Percentiles rank a stretch among this genome's conserved stretches.
Conservation (phyloP, 2,113 vertebrate species). For the Brachionichthys hirsutus region DNA sequence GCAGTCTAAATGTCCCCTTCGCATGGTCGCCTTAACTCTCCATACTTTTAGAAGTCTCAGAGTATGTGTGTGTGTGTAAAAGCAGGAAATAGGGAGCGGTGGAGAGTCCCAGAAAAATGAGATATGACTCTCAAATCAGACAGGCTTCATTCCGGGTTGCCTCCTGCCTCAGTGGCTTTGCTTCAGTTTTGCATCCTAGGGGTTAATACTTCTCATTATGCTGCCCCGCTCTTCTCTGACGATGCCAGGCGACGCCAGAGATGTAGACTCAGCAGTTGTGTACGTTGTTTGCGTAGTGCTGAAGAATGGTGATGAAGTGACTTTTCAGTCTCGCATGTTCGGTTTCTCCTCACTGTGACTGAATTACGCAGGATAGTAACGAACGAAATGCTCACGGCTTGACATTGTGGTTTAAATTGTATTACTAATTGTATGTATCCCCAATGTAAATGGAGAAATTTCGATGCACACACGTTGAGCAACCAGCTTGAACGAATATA, state of each 20-base stretch:
- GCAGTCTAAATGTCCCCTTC: slow-evolving; percentile 65
- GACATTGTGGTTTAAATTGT: slow-evolving; percentile 5
- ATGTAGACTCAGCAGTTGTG: slow-evolving; percentile 39
- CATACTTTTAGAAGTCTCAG: slow-evolving; percentile 39
- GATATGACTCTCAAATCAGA: slow-evolving; percentile 51
- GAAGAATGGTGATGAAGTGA: slow-evolving; percentile 20
- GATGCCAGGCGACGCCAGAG: slow-evolving; percentile 38
- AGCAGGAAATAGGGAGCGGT: background rate
- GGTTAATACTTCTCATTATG: slow-evolving; percentile 58
- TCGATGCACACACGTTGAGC: background rate
- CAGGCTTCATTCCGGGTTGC: slow-evolving; percentile 38
- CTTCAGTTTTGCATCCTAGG: slow-evolving; percentile 57
- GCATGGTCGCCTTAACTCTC: slow-evolving; percentile 48
- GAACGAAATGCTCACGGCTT: slow-evolving; percentile 3
- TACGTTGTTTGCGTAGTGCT: slow-evolving; percentile 39
- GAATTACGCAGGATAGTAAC: background rate
- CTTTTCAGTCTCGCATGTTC: slow-evolving; percentile 25
- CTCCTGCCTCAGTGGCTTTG: slow-evolving; percentile 53
- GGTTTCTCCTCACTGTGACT: background rate
- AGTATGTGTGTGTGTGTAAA: slow-evolving; percentile 9
- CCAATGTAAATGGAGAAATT: background rate
- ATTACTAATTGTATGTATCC: background rate
- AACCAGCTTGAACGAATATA: too few relatives aligned
- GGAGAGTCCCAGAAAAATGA: slow-evolving; percentile 45
- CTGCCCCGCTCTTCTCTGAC: slow-evolving; percentile 40